Percentiles rank a stretch among this genome's conserved stretches.
Conservation (phyloP, 2,888 invertebrate species). For the Pterobdella sp. region DNA sequence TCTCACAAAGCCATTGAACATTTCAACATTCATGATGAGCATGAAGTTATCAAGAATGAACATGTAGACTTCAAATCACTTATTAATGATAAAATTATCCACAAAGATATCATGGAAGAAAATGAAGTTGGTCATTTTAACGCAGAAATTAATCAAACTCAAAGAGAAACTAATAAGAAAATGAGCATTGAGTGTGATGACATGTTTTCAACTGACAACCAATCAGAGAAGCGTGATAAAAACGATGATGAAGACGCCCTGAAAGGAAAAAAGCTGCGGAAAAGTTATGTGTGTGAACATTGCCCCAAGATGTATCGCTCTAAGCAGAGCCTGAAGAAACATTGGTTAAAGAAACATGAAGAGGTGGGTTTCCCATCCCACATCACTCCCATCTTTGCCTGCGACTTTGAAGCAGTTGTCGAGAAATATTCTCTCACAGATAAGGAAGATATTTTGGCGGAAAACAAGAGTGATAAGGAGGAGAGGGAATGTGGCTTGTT, state of each 20-base stretch:
- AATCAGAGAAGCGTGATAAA: no score
- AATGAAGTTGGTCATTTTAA: no score
- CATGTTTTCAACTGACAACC: no score
- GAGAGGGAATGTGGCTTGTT: background rate
- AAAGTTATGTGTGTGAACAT: slow-evolving; percentile 45
- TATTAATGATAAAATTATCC: no score
- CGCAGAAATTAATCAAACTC: no score
- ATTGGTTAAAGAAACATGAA: slow-evolving; percentile 22
- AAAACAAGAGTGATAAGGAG: background rate
- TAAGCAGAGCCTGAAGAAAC: slow-evolving; percentile 35
- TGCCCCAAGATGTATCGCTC: slow-evolving; percentile 43
- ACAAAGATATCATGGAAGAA: no score
- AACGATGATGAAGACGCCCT: background rate
- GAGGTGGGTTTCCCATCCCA: background rate
- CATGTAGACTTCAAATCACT: no score
- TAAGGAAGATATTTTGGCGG: background rate
- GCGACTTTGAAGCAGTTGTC: background rate
- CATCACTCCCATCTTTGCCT: background rate
- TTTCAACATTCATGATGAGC: no score
- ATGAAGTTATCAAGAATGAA: no score
- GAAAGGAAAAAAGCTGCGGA: slow-evolving; percentile 42
- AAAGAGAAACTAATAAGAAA: no score
- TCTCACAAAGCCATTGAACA: no score
- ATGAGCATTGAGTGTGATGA: no score
- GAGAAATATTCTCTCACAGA: background rate